Evolutionary conservation across 2,888 invertebrate species (phyloP).

Genomic region (Cheilosia pagana): DNA sequence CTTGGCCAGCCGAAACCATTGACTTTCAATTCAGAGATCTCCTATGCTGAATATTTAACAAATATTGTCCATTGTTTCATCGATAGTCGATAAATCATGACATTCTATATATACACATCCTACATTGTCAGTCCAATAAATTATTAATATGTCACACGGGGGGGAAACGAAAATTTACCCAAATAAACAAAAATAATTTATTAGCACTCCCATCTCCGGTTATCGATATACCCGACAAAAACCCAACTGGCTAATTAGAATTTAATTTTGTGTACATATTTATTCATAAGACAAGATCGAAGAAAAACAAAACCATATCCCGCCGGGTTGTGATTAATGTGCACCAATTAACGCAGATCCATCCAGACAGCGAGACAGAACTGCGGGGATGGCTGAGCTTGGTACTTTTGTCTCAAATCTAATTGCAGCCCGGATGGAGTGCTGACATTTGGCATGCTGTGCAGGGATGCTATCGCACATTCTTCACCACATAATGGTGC

Average conservation of each 20-base stretch:
- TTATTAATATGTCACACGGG: constrained; percentile 60
- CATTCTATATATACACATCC: constrained; percentile 41
- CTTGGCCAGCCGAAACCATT: too few species aligned
- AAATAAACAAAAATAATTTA: constrained; percentile 43
- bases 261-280: constrained; percentile 43
- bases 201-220: constrained; percentile 26
- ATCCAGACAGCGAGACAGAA: constrained; percentile 15
- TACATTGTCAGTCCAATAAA: constrained; percentile 65
- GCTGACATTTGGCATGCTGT: constrained; percentile 54
- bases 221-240: constrained; percentile 24
- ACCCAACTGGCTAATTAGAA: constrained; percentile 60
- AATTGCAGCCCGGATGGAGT: constrained; percentile 39
- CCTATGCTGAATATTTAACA: too few species aligned
- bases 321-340: constrained; percentile 64
- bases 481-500: constrained; percentile 22
- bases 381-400: neutral
- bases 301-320: constrained; percentile 27
- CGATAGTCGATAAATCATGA: constrained; percentile 53
- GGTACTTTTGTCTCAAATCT: constrained; percentile 20
- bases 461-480: constrained; percentile 15
- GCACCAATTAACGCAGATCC: constrained; percentile 64
- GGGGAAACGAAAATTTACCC: neutral
- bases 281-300: constrained; percentile 32
- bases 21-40: too few species aligned
- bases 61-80: too few species aligned